Conservation (phyloP, 2,888 invertebrate species). For the Tachina grossa region DNA sequence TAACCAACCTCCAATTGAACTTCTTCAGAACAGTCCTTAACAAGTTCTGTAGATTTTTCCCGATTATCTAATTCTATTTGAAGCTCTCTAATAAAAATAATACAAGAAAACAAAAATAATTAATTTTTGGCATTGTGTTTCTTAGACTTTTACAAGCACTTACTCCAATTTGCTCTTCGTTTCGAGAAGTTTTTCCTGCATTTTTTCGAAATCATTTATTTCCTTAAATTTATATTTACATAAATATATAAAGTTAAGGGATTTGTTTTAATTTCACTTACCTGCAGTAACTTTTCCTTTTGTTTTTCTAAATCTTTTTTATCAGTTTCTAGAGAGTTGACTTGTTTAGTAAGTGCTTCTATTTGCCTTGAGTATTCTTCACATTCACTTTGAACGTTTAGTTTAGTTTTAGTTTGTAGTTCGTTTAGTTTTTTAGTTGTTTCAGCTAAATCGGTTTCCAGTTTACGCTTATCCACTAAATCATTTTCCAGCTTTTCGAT, state of each 20-base stretch:
- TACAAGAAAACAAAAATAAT: not conserved
- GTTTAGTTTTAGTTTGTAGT: conserved; percentile 28
- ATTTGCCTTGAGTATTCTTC: conserved; percentile 56
- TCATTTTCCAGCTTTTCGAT: conserved; percentile 68
- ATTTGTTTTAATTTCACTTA: conserved; percentile 18
- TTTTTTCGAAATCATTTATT: conserved; percentile 1
- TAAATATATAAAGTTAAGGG: no score
- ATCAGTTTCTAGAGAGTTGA: conserved; percentile 58
- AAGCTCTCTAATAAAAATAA: conserved; percentile 55
- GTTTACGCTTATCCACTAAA: conserved; percentile 48
- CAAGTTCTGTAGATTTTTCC: conserved; percentile 15
- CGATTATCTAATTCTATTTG: conserved; percentile 46
- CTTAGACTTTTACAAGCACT: conserved; percentile 19
- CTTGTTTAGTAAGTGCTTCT: conserved; percentile 41
- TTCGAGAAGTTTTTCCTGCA: conserved; percentile 47
- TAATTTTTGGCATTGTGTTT: not conserved
- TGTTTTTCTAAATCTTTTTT: conserved; percentile 35
- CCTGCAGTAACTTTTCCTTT: conserved; percentile 61
- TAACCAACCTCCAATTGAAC: conserved; percentile 64
- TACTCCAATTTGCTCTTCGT: conserved; percentile 55
- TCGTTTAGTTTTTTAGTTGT: conserved; percentile 61
- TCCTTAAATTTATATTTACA: conserved; percentile 48
- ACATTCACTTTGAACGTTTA: conserved; percentile 21
- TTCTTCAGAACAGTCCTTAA: conserved; percentile 54
- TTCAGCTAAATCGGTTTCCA: conserved; percentile 63